Evolutionary conservation across 2,113 vertebrate genomes (phyloP).

Genomic region (Vidua macroura): DNA sequence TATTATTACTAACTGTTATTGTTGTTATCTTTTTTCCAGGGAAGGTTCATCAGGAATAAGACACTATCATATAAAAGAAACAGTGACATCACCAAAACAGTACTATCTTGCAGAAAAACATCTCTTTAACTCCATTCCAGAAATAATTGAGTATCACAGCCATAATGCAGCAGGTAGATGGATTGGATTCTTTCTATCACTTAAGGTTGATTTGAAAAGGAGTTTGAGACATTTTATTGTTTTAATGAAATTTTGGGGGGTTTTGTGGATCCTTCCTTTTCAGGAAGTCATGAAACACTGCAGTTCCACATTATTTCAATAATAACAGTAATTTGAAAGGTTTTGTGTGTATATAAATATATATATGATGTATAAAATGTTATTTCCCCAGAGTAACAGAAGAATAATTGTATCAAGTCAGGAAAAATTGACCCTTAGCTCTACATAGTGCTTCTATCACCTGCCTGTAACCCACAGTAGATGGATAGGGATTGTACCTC

Average conservation of each 20-base stretch:
- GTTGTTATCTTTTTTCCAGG: conserved; percentile 58
- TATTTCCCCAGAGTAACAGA: neutral
- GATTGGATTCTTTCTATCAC: neutral
- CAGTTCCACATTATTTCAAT: neutral
- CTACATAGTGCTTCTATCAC: neutral
- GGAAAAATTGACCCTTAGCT: neutral
- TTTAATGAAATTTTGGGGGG: neutral
- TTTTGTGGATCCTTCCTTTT: neutral
- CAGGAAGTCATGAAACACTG: neutral
- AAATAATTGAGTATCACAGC: conserved; percentile 93
- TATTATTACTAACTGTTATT: neutral
- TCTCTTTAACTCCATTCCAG: conserved; percentile 85
- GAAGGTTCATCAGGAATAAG: conserved; percentile 78
- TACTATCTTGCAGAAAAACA: conserved; percentile 92
- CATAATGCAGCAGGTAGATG: conserved; percentile 90
- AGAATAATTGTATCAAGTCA: neutral
- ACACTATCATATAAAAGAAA: conserved; percentile 89
- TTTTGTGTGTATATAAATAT: neutral
- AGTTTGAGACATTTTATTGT: neutral
- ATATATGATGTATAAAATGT: neutral
- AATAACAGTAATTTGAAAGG: neutral
- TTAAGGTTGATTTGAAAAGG: neutral
- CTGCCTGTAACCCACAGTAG: neutral
- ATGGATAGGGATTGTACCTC: neutral
- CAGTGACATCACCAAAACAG: conserved; percentile 71